Evolutionary conservation across 2,888 invertebrate species (phyloP).

Genomic region (Branchinecta sandiegonensis): DNA sequence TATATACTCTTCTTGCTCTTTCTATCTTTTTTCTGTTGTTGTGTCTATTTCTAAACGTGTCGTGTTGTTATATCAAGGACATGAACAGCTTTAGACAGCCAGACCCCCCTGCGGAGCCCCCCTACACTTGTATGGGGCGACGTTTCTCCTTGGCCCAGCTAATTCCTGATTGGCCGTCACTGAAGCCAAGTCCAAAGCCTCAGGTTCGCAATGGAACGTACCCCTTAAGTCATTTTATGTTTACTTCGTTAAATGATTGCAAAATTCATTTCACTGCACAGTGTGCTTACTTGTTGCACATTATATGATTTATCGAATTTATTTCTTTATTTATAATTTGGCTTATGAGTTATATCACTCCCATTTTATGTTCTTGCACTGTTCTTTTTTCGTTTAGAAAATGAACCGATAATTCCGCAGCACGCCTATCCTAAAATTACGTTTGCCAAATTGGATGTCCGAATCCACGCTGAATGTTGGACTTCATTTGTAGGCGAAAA

Average conservation of each 20-base stretch:
- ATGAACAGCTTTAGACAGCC: conserved; percentile 14
- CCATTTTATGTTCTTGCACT: too few relatives aligned
- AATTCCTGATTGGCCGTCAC: conserved; percentile 91
- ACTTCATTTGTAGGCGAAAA: too few relatives aligned
- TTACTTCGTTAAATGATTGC: conserved; percentile 6
- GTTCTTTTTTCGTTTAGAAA: too few relatives aligned
- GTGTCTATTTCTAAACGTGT: conserved; percentile 12
- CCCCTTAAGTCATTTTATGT: neutral
- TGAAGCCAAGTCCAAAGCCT: conserved; percentile 49
- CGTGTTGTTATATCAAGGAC: conserved; percentile 15
- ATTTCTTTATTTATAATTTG: too few relatives aligned
- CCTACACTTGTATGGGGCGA: conserved; percentile 35
- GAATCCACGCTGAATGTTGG: too few relatives aligned
- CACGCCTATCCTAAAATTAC: too few relatives aligned
- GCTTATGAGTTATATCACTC: too few relatives aligned
- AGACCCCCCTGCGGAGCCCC: conserved; percentile 12
- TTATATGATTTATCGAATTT: too few relatives aligned
- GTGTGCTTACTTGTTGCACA: conserved; percentile 22
- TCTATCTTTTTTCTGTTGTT: conserved; percentile 23
- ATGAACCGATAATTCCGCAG: too few relatives aligned
- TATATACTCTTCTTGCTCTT: conserved; percentile 19
- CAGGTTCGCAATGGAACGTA: conserved; percentile 25
- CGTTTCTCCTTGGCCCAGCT: conserved; percentile 81
- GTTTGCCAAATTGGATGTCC: too few relatives aligned
- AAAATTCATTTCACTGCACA: conserved; percentile 12